Evolutionary conservation across 2,888 invertebrate species (phyloP).

Genomic region (Osedax frankpressi): DNA sequence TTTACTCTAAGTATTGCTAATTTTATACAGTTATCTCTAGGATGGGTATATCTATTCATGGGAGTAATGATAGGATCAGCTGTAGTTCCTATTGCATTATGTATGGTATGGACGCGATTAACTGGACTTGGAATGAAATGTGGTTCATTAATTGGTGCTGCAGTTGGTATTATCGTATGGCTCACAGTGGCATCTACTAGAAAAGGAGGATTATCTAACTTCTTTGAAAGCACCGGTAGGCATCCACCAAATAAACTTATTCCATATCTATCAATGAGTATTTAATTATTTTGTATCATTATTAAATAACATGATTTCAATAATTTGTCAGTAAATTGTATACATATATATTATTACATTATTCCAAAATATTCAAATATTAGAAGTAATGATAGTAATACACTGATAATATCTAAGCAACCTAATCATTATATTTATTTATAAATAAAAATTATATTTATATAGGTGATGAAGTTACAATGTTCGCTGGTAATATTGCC

Average conservation of each 20-base stretch:
- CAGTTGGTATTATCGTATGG: slow-evolving; percentile 41
- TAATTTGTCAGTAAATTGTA: no score
- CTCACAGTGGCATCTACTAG: slow-evolving; percentile 36
- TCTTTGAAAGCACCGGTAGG: slow-evolving; percentile 34
- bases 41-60: slow-evolving; percentile 46
- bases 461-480: slow-evolving; percentile 40
- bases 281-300: no score
- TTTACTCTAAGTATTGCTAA: no score
- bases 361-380: no score
- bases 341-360: no score
- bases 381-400: no score
- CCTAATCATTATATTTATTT: no score
- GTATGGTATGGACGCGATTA: slow-evolving; percentile 43
- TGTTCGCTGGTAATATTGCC: slow-evolving; percentile 43
- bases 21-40: slow-evolving; percentile 28
- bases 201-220: slow-evolving; percentile 35
- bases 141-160: slow-evolving; percentile 39
- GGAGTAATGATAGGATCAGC: slow-evolving; percentile 45
- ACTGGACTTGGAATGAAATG: slow-evolving; percentile 39
- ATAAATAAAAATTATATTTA: no score
- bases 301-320: no score
- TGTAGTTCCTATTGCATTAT: slow-evolving; percentile 42
- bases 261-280: neutral
- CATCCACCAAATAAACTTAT: neutral
- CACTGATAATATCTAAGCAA: no score